phyloP scores from a whole-genome alignment of 2,113 vertebrate species.

The Beaufortia kweichowensis region DNA sequence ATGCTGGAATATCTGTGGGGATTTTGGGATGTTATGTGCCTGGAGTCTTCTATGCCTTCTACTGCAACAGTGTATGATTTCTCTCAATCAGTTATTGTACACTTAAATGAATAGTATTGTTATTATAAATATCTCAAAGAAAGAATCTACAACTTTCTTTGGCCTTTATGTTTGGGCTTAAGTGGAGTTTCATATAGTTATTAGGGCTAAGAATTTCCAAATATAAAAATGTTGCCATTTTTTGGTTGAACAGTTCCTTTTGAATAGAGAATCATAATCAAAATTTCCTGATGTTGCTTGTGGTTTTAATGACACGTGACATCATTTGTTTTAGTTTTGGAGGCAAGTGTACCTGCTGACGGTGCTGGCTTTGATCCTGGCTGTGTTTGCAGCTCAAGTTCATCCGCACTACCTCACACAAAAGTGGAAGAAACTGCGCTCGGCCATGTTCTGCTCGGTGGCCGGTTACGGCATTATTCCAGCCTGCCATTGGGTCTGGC shows the following conservation, averaged over 20 bases:
- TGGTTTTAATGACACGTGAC: not conserved
- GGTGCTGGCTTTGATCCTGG: conserved; percentile 88
- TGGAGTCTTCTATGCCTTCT: conserved; percentile 96
- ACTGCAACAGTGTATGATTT: conserved; percentile 86
- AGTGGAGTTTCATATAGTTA: too few relatives aligned
- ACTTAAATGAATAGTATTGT: too few relatives aligned
- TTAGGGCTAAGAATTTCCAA: too few relatives aligned
- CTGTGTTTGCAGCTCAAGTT: conserved; percentile 93
- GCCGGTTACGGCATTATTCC: conserved; percentile 89
- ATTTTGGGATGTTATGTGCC: conserved; percentile 98
- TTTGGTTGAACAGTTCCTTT: too few relatives aligned
- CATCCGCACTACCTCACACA: conserved; percentile 93
- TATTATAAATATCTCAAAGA: too few relatives aligned
- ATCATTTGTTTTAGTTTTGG: conserved; percentile 82
- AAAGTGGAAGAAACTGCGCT: conserved; percentile 87
- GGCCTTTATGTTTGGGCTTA: too few relatives aligned
- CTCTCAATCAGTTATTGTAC: not conserved
- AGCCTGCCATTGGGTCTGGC: conserved; percentile 93
- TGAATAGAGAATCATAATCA: too few relatives aligned
- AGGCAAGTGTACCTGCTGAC: conserved; percentile 92
- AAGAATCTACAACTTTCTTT: too few relatives aligned
- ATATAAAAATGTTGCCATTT: too few relatives aligned
- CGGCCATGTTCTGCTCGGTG: conserved; percentile 87
- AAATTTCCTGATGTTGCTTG: too few relatives aligned
- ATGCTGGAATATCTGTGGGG: conserved; percentile 93